These are phyloP conservation scores for Sphaeramia orbicularis DNA, from an alignment of 2,797 vertebrate genomes.

Conservation along the genomic window DNA sequence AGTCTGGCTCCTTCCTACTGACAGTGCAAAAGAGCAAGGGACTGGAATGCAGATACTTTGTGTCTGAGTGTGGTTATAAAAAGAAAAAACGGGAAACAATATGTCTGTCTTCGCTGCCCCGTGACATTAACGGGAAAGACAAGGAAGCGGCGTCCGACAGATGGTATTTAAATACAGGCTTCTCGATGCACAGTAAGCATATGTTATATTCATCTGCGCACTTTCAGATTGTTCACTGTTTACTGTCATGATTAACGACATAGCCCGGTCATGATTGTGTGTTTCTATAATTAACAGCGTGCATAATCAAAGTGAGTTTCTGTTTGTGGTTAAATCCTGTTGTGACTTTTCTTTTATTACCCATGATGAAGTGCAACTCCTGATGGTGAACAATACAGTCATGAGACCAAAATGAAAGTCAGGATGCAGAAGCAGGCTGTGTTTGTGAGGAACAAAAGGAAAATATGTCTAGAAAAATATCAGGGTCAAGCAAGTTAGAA, in stretches of 20 bases:
- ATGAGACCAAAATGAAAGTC: constrained; percentile 44
- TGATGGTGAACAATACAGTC: constrained; percentile 13
- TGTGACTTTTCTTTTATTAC: neutral
- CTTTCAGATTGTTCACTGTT: too few relatives aligned
- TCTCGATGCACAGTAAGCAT: neutral
- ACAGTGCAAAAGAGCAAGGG: constrained; percentile 54
- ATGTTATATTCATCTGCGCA: neutral
- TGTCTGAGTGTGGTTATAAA: constrained; percentile 66
- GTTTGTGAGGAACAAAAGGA: constrained; percentile 3
- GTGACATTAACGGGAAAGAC: constrained; percentile 62
- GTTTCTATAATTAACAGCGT: constrained; percentile 13
- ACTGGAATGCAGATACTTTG: constrained; percentile 56
- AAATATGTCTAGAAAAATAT: neutral
- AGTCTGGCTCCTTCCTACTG: constrained; percentile 76
- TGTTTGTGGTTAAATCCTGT: constrained; percentile 1
- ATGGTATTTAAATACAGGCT: constrained; percentile 41
- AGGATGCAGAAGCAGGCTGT: constrained; percentile 19
- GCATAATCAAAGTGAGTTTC: constrained; percentile 4
- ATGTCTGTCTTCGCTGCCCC: constrained; percentile 37
- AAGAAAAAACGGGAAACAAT: constrained; percentile 72
- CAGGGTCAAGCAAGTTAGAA: neutral
- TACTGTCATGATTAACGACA: neutral
- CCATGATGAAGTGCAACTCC: constrained; percentile 1
- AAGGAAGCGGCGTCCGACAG: constrained; percentile 18
- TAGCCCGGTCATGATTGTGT: too few relatives aligned